A percentile compares a stretch with the other conserved stretches of the same genome.
Conservation (phyloP, 2,797 vertebrate genomes). For the Sebastes minor region DNA sequence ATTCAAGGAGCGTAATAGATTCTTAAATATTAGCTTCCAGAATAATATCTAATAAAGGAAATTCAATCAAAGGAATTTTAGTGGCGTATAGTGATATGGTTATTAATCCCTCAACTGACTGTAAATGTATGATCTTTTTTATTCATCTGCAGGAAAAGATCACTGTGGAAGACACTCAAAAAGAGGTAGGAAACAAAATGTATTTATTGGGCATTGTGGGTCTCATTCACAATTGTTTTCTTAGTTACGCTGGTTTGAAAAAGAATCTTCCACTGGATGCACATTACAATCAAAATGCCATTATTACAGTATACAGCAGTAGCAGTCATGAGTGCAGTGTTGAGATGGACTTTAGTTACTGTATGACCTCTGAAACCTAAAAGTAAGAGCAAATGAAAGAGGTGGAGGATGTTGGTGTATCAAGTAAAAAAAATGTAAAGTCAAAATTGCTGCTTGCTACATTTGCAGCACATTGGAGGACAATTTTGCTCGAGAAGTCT, state of each 20-base stretch:
- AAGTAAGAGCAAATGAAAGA: not conserved
- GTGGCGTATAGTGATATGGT: not conserved
- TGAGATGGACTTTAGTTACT: not conserved
- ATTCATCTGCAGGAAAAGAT: conserved; percentile 76
- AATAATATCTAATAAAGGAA: not conserved
- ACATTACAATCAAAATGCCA: not conserved
- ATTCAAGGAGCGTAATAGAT: not conserved
- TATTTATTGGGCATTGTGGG: not conserved
- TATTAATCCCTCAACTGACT: not conserved
- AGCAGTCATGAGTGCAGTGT: not conserved
- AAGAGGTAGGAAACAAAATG: conserved; percentile 75
- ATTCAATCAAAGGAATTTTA: not conserved
- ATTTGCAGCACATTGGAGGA: not conserved
- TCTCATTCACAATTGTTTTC: not conserved
- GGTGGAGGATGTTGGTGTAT: not conserved
- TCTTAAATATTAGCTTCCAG: not conserved
- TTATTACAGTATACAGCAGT: not conserved
- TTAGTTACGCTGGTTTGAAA: not conserved
- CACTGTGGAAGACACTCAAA: conserved; percentile 71
- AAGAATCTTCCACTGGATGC: not conserved
- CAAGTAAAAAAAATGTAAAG: too few relatives aligned
- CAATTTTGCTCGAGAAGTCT: too few relatives aligned
- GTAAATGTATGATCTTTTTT: not conserved
- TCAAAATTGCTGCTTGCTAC: not conserved
- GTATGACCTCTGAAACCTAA: not conserved